Evolutionary conservation across 2,888 invertebrate genomes (phyloP), one percentile per base, ranked within the genome.

Genomic region (Cyaniris semiargus): DNA sequence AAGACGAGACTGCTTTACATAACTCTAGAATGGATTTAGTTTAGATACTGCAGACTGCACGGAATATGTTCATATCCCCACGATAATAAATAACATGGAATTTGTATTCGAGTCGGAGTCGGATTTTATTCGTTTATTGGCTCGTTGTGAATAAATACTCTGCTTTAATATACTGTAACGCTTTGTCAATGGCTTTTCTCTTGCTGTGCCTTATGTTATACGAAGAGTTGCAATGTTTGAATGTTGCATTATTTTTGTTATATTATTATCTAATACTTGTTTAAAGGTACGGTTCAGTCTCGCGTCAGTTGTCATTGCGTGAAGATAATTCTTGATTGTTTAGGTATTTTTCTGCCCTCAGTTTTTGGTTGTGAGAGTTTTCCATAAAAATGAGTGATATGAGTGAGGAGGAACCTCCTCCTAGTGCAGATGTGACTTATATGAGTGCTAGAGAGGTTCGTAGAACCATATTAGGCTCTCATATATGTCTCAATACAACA

Each of bases 1-100:
- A 74, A 53, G 75, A 78, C 77, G 78, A 70, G 78, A 79, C 79
- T 78, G 27, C 74, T 74, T 74, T 74, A 53, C 74, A 74, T 74
- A 74, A 74, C 74, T 74, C 74, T 23, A 48, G 74, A 74, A 74
- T 18, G 53, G 74, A 74, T 74, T 74, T 74, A 74, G 74, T 27
- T 74, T 74, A 48, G 74, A 74, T 74, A 74, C 74, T 74, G 72
- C 72, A 72, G 48, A 23, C 48, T 44, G 48, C 48, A 66, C 66
- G 48, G 74, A 74, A 74, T 53, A 74, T 74, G 74, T 74, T 74
- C 74, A 74, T 74, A 74, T 74, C 74, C 74, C 74, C 23, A 53
- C 74, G 74, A 74, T 48, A 74, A 74, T 74, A 74, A 74, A 74
- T 74, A 74, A 74, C 48, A 74, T 74, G 48, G 53, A 53, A 74